Evolutionary conservation across 2,888 invertebrate genomes (phyloP).

Genomic region (Ichneumon xanthorius): DNA sequence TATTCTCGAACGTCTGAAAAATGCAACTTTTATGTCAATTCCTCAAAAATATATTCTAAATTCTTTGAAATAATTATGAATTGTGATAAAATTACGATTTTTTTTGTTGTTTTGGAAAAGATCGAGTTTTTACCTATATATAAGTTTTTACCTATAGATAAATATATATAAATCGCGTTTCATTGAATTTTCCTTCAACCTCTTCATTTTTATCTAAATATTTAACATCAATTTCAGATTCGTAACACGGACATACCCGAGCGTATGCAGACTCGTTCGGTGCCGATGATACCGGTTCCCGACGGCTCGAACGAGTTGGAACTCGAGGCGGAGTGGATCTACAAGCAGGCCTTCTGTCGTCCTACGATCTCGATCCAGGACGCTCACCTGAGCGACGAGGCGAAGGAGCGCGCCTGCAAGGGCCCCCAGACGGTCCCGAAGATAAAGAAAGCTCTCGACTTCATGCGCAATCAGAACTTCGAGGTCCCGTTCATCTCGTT

Average conservation of each 20-base stretch:
- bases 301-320: slow-evolving; percentile 94
- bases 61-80: no score
- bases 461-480: slow-evolving; percentile 96
- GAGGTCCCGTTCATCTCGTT: slow-evolving; percentile 99
- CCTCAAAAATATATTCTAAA: no score
- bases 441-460: slow-evolving; percentile 96
- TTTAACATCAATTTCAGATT: slow-evolving; percentile 85
- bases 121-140: no score
- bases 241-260: slow-evolving; percentile 94
- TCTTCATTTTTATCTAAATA: background rate
- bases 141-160: no score
- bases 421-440: slow-evolving; percentile 91
- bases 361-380: slow-evolving; percentile 92
- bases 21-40: no score
- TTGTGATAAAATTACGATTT: no score
- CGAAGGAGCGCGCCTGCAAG: slow-evolving; percentile 86
- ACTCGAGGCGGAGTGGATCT: slow-evolving; percentile 98
- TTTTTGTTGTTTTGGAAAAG: no score
- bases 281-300: slow-evolving; percentile 92
- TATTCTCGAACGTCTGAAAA: no score
- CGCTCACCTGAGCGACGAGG: slow-evolving; percentile 84
- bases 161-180: background rate
- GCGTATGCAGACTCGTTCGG: slow-evolving; percentile 94
- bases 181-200: no score
- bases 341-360: slow-evolving; percentile 95